phyloP scores from a whole-genome alignment of 2,113 vertebrate genomes.

The Osmerus mordax region DNA sequence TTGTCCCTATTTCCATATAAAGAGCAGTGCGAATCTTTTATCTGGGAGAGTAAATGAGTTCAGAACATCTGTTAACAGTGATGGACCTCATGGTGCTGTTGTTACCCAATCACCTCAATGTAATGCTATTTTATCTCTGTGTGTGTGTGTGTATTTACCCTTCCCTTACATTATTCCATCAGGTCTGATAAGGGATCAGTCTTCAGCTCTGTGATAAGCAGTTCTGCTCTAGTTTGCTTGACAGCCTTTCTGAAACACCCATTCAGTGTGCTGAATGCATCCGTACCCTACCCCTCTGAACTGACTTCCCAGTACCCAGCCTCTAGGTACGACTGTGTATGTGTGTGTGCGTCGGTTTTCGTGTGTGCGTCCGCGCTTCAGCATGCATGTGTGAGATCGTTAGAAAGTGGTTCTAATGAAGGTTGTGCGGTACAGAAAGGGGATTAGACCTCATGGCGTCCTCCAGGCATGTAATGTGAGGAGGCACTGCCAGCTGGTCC shows the following conservation, averaged over 20 bases:
- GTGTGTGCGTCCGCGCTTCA: neutral
- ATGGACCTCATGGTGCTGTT: too few species aligned
- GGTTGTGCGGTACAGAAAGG: constrained; percentile 28
- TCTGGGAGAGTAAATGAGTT: too few species aligned
- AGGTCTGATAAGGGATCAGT: neutral
- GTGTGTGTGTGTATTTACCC: neutral
- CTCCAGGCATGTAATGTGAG: constrained; percentile 42
- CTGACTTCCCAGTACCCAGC: neutral
- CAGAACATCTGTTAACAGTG: too few species aligned
- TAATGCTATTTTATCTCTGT: neutral
- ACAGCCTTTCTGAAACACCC: constrained; percentile 24
- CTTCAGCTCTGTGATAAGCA: constrained; percentile 3
- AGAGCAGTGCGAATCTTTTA: too few species aligned
- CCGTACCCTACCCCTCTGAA: constrained; percentile 26
- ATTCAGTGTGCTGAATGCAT: constrained; percentile 28
- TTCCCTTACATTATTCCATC: too few species aligned
- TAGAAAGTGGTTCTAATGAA: constrained; percentile 33
- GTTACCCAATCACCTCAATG: too few species aligned
- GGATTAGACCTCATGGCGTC: constrained; percentile 10
- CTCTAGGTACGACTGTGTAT: neutral
- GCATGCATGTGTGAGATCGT: constrained; percentile 18
- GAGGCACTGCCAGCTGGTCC: constrained; percentile 42
- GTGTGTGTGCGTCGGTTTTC: neutral
- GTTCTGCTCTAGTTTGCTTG: neutral
- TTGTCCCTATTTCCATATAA: too few species aligned